A percentile compares a stretch with the other conserved stretches of the same genome.
Conservation (phyloP, 2,113 vertebrate species). For the Bettongia penicillata region DNA sequence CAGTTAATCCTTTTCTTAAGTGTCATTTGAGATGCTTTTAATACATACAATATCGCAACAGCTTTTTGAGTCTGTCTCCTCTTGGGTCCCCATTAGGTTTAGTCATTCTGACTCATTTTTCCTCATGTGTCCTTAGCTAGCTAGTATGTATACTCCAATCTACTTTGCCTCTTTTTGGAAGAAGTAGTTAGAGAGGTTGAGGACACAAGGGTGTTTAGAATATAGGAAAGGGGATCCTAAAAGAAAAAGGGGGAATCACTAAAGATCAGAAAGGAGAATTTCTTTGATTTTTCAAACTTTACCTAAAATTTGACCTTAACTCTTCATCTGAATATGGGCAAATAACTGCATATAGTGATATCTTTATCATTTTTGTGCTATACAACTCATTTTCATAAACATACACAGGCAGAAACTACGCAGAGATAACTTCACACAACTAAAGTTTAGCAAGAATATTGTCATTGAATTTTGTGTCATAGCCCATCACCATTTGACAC, state of each 20-base stretch:
- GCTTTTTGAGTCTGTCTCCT: not conserved
- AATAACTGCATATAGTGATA: not conserved
- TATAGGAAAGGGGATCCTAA: too few relatives aligned
- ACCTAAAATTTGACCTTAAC: not conserved
- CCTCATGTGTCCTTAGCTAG: too few relatives aligned
- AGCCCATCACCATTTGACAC: conserved; percentile 21
- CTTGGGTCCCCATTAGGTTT: not conserved
- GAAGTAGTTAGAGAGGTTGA: too few relatives aligned
- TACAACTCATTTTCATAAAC: not conserved
- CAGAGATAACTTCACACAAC: not conserved
- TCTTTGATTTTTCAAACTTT: not conserved
- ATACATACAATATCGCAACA: not conserved
- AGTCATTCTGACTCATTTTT: too few relatives aligned
- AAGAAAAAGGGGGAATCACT: not conserved
- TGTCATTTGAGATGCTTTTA: too few relatives aligned
- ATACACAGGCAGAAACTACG: not conserved
- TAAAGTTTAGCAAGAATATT: not conserved
- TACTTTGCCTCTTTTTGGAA: too few relatives aligned
- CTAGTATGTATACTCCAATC: too few relatives aligned
- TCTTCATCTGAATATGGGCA: not conserved
- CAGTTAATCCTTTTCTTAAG: too few relatives aligned
- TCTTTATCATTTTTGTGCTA: not conserved
- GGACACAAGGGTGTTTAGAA: too few relatives aligned
- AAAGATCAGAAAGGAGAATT: not conserved
- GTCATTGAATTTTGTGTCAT: not conserved